Evolutionary conservation across 2,888 invertebrate species (phyloP).

Genomic region (Anoplius nigerrimus): DNA sequence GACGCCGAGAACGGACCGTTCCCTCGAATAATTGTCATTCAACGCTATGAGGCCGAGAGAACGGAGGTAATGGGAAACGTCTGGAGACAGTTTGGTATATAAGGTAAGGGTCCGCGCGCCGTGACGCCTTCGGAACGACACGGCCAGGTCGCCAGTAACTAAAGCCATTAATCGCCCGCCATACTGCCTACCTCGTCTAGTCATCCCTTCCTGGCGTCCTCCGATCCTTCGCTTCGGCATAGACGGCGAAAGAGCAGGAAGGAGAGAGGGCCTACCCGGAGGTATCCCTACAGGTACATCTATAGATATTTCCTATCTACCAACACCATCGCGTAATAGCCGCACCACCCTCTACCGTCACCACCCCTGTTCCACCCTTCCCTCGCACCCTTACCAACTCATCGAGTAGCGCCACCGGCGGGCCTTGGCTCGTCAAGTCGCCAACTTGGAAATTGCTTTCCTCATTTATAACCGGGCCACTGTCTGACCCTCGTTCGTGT

Average conservation of each 20-base stretch:
- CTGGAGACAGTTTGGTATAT: slow-evolving; percentile 52
- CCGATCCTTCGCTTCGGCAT: slow-evolving; percentile 21
- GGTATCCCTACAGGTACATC: not conserved
- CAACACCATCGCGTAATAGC: not conserved
- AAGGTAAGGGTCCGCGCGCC: slow-evolving; percentile 39
- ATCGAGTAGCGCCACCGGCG: slow-evolving; percentile 32
- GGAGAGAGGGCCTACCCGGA: not conserved
- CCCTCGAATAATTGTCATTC: slow-evolving; percentile 39
- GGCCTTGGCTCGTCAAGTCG: slow-evolving; percentile 58
- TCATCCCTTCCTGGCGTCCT: slow-evolving; percentile 55
- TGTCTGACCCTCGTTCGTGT: slow-evolving; percentile 59
- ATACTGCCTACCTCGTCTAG: slow-evolving; percentile 65
- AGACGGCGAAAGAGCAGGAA: not conserved
- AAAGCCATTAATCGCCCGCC: slow-evolving; percentile 69
- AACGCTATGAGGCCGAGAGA: slow-evolving; percentile 51
- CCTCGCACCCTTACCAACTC: slow-evolving; percentile 24
- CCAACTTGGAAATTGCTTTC: slow-evolving; percentile 71
- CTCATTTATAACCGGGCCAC: slow-evolving; percentile 69
- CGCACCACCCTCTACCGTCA: slow-evolving; percentile 20
- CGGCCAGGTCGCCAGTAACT: slow-evolving; percentile 58
- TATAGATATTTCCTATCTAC: not conserved
- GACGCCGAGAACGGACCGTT: slow-evolving; percentile 28
- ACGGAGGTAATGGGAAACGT: slow-evolving; percentile 53
- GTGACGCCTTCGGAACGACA: slow-evolving; percentile 52
- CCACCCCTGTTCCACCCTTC: slow-evolving; percentile 11